phyloP scores from a whole-genome alignment of 2,113 vertebrate species.

The Oncorhynchus clarkii region DNA sequence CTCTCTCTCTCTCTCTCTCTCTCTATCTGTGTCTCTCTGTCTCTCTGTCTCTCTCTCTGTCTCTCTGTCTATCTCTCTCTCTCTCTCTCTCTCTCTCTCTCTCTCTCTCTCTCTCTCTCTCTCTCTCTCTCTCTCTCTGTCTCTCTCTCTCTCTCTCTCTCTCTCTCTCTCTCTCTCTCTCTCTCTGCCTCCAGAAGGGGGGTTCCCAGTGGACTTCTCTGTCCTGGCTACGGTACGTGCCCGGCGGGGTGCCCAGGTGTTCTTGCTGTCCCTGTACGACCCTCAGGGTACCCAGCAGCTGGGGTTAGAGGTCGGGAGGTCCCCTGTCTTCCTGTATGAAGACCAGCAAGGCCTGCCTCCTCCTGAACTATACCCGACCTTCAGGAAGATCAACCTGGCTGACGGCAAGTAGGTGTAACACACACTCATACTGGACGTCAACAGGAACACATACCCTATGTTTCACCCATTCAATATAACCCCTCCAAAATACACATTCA shows the following conservation, averaged over 20 bases:
- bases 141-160: too few species aligned
- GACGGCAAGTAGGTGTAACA: slow-evolving; percentile 92
- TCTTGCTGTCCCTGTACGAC: slow-evolving; percentile 94
- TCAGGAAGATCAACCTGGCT: slow-evolving; percentile 90
- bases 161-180: too few species aligned
- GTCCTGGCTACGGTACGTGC: slow-evolving; percentile 91
- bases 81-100: too few species aligned
- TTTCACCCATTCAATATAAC: not conserved
- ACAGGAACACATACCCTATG: slow-evolving; percentile 1
- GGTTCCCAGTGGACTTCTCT: slow-evolving; percentile 91
- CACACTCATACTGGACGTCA: not conserved
- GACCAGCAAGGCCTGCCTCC: slow-evolving; percentile 88
- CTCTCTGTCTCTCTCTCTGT: too few species aligned
- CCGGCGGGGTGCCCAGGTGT: slow-evolving; percentile 88
- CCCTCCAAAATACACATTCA: too few species aligned
- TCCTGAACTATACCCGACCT: slow-evolving; percentile 93
- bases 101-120: too few species aligned
- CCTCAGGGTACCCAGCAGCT: slow-evolving; percentile 91
- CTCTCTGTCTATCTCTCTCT: too few species aligned
- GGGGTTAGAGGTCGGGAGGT: slow-evolving; percentile 90
- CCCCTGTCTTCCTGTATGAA: slow-evolving; percentile 95
- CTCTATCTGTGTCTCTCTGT: too few species aligned
- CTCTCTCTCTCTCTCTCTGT: too few species aligned
- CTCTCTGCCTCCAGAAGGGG: slow-evolving; percentile 43
- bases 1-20: too few species aligned